Conservation (phyloP, 2,888 invertebrate genomes). For the Sinotaia quadrata region DNA sequence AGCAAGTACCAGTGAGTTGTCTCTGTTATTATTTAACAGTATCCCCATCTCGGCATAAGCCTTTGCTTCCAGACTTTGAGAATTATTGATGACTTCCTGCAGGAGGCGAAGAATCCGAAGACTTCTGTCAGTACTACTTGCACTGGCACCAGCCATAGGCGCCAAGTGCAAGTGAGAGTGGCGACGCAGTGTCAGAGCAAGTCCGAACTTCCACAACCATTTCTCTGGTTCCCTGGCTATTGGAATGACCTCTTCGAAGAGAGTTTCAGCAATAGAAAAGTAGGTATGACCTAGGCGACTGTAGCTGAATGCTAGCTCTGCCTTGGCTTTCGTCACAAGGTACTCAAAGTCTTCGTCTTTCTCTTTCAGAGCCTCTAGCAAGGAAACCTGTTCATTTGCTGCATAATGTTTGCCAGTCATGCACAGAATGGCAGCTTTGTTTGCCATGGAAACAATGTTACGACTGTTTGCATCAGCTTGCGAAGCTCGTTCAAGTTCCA, state of each 20-base stretch:
- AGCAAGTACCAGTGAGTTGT: neutral
- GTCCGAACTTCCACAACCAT: slow-evolving; percentile 16
- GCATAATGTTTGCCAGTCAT: neutral
- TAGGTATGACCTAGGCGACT: slow-evolving; percentile 6
- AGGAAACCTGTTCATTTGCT: neutral
- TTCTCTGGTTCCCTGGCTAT: slow-evolving; percentile 5
- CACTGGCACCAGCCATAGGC: too few relatives aligned
- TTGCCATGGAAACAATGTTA: slow-evolving; percentile 22
- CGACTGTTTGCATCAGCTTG: neutral
- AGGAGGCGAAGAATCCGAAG: neutral
- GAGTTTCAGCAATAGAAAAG: neutral
- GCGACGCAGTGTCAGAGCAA: slow-evolving; percentile 3
- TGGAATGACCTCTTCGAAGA: slow-evolving; percentile 14
- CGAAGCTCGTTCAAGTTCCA: neutral
- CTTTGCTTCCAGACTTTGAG: slow-evolving; percentile 1
- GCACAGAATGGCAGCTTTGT: slow-evolving; percentile 19
- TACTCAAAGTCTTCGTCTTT: slow-evolving; percentile 1
- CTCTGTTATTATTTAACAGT: neutral
- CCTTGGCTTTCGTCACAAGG: slow-evolving; percentile 12
- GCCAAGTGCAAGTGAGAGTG: neutral
- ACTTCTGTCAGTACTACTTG: neutral
- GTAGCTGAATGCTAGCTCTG: slow-evolving; percentile 18
- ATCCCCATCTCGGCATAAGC: slow-evolving; percentile 9
- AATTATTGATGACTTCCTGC: neutral
- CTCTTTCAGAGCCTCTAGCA: neutral